A percentile compares a stretch with the other conserved stretches of the same genome.
phyloP scores from a whole-genome alignment of 2,113 vertebrate genomes.

The human (Homo sapiens) region DNA sequence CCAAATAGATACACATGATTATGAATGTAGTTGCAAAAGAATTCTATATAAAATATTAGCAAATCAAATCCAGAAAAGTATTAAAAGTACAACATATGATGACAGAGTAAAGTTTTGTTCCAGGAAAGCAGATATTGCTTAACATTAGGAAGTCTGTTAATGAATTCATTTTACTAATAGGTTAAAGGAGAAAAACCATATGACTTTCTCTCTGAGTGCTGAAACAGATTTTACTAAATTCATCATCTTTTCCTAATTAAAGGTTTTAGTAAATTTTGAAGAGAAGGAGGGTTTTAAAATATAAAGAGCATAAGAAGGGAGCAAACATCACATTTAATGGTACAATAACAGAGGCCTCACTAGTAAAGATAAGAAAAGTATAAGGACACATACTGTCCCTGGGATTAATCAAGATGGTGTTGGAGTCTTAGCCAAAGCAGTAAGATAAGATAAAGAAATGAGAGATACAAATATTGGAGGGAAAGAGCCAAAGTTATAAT shows the following conservation, averaged over 20 bases:
- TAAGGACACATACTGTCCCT: neutral
- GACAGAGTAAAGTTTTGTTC: neutral
- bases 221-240: neutral
- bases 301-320: neutral
- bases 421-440: neutral
- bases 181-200: constrained; percentile 33
- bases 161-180: constrained; percentile 38
- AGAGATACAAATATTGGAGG: neutral
- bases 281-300: neutral
- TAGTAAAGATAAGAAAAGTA: neutral
- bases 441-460: neutral
- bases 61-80: constrained; percentile 40
- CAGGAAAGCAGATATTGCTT: neutral
- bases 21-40: neutral
- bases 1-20: neutral
- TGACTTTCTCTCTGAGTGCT: neutral
- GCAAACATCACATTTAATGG: neutral
- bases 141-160: neutral
- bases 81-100: neutral
- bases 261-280: neutral
- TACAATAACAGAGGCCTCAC: neutral
- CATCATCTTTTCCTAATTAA: constrained; percentile 17
- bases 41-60: neutral
- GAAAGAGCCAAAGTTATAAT: neutral
- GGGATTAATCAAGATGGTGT: neutral